A percentile compares a stretch with the other conserved stretches of the same genome.
Conservation (phyloP, 2,113 vertebrate species). For the Caranx ignobilis region DNA sequence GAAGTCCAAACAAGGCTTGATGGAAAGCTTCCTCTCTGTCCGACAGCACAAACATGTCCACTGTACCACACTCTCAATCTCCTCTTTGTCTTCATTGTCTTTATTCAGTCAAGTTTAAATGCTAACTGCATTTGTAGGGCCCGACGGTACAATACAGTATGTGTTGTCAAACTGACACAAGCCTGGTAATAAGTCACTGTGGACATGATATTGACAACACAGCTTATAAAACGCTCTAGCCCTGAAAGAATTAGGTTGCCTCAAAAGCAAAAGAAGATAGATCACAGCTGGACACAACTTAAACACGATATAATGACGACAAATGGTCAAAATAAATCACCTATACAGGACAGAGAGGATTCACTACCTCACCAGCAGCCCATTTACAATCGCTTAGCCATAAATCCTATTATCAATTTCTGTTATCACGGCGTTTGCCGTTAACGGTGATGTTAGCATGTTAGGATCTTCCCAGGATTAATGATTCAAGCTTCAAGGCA, state of each 20-base stretch:
- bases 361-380: constrained; percentile 17
- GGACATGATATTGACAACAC: constrained; percentile 58
- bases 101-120: constrained; percentile 69
- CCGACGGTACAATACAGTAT: constrained; percentile 55
- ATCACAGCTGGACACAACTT: constrained; percentile 30
- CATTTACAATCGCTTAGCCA: constrained; percentile 28
- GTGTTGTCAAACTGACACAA: constrained; percentile 64
- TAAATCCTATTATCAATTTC: constrained; percentile 32
- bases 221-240: constrained; percentile 26
- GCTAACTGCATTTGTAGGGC: constrained; percentile 51
- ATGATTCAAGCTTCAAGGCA: constrained; percentile 56
- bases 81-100: constrained; percentile 84
- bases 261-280: constrained; percentile 37
- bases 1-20: constrained; percentile 61
- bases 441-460: constrained; percentile 29
- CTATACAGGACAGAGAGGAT: neutral
- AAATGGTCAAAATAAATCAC: constrained; percentile 53
- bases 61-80: constrained; percentile 79
- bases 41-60: constrained; percentile 75
- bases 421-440: constrained; percentile 3
- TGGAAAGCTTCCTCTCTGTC: constrained; percentile 75
- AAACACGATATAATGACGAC: constrained; percentile 52
- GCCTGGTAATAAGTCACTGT: constrained; percentile 57
- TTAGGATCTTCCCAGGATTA: constrained; percentile 56
- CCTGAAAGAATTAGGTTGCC: constrained; percentile 22